Base-by-base conservation (phyloP, 2,113 vertebrate species). In the Serinus canaria region DNA sequence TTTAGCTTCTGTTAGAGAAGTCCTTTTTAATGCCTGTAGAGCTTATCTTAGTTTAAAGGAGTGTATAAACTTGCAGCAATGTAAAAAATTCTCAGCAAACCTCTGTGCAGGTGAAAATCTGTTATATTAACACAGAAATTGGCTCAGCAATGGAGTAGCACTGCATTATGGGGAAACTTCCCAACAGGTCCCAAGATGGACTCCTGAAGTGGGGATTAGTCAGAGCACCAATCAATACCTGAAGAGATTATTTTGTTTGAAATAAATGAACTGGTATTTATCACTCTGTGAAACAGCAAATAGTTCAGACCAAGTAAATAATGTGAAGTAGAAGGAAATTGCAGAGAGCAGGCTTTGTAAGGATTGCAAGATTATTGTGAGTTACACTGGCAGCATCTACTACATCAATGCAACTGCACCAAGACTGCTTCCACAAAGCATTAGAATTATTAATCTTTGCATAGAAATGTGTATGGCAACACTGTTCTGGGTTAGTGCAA, bases 281-380 rank as follows among this genome's bases (percentile, higher is more conserved):
- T 96, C 92, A 95, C 80, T 83, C 43, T 81, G 55, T 90, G 93
- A 92, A 96, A 90, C 63, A 92, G 83, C 64, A 93, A 93, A 84
- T 92, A 76, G 82, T 92, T 92, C 67, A 95, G 88, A 78, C 74
- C 68, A 75, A 92, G 90, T 93, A 92, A 97, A 93, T 94, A 89
- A 95, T 95, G 87, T 88, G 94, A 93, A 94, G 68, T 63, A 83
- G 87, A 90, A 77, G 83, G 83, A 90, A 94, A 96, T 95, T 94
- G 88, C 79, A 90, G 43, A 88, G 78, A 88, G 33, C 75, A 83
- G 93, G 90, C 85, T 95, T 91, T 92, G 90, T 96, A 96, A 90
- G 85, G 78, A 96, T 94, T 95, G 90, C 23, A 1, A 95, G 76
- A 94, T 94, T 97, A 92, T 46, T 92, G 82, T 96, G 95, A 95